Conservation (phyloP, 1,140 invertebrate species). For the Mizuhopecten yessoensis region DNA sequence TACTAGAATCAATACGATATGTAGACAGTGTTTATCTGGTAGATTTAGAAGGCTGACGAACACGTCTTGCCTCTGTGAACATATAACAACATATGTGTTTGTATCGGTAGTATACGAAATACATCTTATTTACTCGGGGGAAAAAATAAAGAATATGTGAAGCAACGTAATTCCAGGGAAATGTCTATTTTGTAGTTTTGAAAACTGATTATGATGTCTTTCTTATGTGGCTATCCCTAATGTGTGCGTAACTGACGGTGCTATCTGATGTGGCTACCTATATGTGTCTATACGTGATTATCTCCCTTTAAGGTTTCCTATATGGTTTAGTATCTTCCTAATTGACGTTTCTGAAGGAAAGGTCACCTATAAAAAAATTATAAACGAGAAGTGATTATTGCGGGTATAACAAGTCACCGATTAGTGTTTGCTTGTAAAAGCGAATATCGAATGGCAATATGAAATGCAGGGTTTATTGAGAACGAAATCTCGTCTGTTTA, state of each 20-base stretch:
- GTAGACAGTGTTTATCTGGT: conserved; percentile 33
- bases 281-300: too few relatives aligned
- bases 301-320: too few relatives aligned
- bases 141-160: not conserved
- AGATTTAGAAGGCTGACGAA: not conserved
- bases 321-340: too few relatives aligned
- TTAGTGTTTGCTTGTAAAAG: too few relatives aligned
- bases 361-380: too few relatives aligned
- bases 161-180: not conserved
- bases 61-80: not conserved
- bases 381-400: too few relatives aligned
- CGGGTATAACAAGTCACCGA: too few relatives aligned
- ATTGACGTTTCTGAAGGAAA: too few relatives aligned
- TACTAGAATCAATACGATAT: conserved; percentile 14
- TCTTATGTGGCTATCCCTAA: not conserved
- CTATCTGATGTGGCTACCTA: not conserved
- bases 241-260: not conserved
- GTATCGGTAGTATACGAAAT: not conserved
- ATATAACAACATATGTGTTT: not conserved
- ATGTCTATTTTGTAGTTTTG: not conserved
- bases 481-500: too few relatives aligned
- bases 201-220: not conserved
- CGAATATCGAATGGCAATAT: too few relatives aligned
- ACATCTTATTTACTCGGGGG: not conserved
- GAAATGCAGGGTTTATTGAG: too few relatives aligned